Evolutionary conservation across 2,113 vertebrate genomes (phyloP), one percentile per base, ranked within the genome.

Genomic region (Gila orcuttii): DNA sequence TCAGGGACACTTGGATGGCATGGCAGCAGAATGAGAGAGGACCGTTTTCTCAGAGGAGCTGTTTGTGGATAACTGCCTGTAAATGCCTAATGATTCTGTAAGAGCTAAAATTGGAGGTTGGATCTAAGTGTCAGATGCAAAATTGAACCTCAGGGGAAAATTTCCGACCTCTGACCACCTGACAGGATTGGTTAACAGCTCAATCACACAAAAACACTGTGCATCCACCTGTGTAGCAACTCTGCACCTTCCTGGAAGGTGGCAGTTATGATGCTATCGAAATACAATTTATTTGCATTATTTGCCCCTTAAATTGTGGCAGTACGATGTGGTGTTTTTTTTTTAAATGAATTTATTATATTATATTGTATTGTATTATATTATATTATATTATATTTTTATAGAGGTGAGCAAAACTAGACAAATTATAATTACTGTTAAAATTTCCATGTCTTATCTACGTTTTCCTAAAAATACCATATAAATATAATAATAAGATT

Each of bases 11-110:
- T 74, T 8, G 2, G 31, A 83, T 59, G 23, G 28, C 11, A 59
- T 42, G 15, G 50, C 19, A 42, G 68, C 23, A 25, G 66, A 73
- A 74, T 42, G 10, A 83, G 50, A 71, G 68, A 57, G 25, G 82
- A 59, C 66, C 9, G 45, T n/a, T 83, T 83, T 31, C 82, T 42
- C 68, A 59, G 47, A 73, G 50, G 50, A 33, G 47, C 52, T 73
- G 82, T 83, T 83, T 83, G 50, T 83, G 50, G 82, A 45, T 69
- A 82, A 68, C 79, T 52, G 81, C 21, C 66, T 55, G 39, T 73
- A 83, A 83, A 73, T 71, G 47, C 66, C 39, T 83, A 42, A 73
- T 83, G 50, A 83, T 57, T 39, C 66, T 42, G 21, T 71, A 42
- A 39, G 21, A 31, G 50, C 21, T 82, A n/a, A 39, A 69, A 52